These are phyloP conservation scores for Zaprionus tsacasi DNA, from an alignment of 1,140 invertebrate species.

Conservation along the genomic window DNA sequence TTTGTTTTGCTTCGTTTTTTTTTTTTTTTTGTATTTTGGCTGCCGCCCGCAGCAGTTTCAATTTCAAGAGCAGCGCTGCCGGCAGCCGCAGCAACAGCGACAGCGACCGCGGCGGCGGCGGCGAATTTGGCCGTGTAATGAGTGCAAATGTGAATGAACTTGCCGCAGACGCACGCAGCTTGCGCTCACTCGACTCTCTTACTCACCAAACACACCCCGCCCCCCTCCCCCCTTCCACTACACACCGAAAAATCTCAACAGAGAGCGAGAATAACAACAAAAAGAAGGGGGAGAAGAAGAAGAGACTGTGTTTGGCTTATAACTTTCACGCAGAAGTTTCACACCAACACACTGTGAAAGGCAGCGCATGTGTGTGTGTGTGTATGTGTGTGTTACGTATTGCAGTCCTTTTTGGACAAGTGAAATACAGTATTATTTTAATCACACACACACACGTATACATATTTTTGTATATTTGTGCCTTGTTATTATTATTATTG, in stretches of 20 bases:
- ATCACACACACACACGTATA: conserved; percentile 6
- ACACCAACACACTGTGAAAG: conserved; percentile 58
- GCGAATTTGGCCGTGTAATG: conserved; percentile 72
- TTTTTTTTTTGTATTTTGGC: conserved; percentile 17
- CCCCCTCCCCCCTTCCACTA: neutral
- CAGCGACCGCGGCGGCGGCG: conserved; percentile 4
- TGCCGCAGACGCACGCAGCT: conserved; percentile 73
- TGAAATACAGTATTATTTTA: neutral
- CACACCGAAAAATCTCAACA: conserved; percentile 59
- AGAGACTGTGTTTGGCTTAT: conserved; percentile 54
- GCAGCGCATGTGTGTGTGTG: conserved; percentile 7
- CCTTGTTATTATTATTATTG: conserved; percentile 12
- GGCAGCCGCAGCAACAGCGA: conserved; percentile 4
- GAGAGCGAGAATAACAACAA: conserved; percentile 17
- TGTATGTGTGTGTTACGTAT: neutral
- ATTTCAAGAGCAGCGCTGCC: conserved; percentile 54
- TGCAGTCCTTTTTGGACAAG: neutral
- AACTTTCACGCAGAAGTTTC: conserved; percentile 71
- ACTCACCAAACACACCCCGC: neutral
- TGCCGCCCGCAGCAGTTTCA: conserved; percentile 28
- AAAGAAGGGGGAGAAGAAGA: neutral
- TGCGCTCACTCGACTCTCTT: conserved; percentile 33
- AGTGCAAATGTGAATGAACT: conserved; percentile 82
- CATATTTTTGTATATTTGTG: neutral
- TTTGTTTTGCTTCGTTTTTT: conserved; percentile 15